phyloP scores from a whole-genome alignment of 2,888 invertebrate species.

The Lasioglossum vierecki region DNA sequence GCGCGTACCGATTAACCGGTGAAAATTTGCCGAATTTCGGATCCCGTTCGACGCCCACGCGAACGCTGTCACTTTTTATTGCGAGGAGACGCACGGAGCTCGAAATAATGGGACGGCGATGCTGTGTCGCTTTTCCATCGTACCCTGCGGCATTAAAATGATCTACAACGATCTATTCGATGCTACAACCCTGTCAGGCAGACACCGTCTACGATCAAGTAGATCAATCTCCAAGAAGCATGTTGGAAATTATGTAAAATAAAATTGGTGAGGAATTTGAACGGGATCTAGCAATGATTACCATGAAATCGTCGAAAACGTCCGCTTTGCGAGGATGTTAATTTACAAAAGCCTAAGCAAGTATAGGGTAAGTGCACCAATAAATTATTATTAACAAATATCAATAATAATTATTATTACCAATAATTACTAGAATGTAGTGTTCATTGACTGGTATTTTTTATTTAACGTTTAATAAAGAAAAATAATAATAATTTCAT shows the following conservation, averaged over 20 bases:
- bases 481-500: too few relatives aligned
- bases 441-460: too few relatives aligned
- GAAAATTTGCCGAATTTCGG: constrained; percentile 9
- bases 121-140: neutral
- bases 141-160: neutral
- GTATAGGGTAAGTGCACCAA: neutral
- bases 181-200: neutral
- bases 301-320: neutral
- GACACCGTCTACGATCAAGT: neutral
- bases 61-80: neutral
- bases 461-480: too few relatives aligned
- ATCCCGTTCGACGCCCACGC: constrained; percentile 1
- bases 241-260: neutral
- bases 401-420: too few relatives aligned
- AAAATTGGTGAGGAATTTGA: neutral
- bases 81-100: neutral
- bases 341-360: neutral
- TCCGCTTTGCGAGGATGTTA: neutral
- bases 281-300: neutral
- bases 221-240: neutral
- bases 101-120: neutral
- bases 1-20: constrained; percentile 9
- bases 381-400: too few relatives aligned
- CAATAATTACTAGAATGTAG: too few relatives aligned
- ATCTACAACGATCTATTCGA: neutral